Base-by-base conservation (phyloP, 2,797 vertebrate genomes). In the Onychomys torridus region DNA sequence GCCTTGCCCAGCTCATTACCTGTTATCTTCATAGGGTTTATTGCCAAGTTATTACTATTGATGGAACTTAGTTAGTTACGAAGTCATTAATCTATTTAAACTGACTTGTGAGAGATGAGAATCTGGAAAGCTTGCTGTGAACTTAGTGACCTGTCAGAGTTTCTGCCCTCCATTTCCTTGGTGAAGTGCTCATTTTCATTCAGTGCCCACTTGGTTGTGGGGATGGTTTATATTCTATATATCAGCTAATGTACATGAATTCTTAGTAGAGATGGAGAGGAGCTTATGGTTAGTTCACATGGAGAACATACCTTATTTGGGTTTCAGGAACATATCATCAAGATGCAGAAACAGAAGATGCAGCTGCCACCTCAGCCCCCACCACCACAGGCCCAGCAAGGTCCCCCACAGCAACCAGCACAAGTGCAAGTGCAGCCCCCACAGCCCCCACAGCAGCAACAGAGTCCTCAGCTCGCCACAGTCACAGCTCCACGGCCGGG, bases 281-380 rank as follows among this genome's bases (percentile, higher is more conserved):
- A 61, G 63, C 55, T 23, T 84, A 34, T 46, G 55, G 29, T 61
- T 25, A 6, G 29, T 32, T 79, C 23, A 37, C 11, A 91, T 65
- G 32, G 59, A 67, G 34, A 59, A 34, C 40, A 55, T 46, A 2
- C 55, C 79, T 81, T 87, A 21, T 85, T 90, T 94, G 97, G 94
- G 79, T 95, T 97, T 63, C 97, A 99, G 99, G 99, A 99, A 67
- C 98, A 99, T 97, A 98, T 99, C 93, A 95, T 99, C 55, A 99
- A 99, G 97, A 98, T 99, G 97, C 99, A 99, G 96, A 99, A 99
- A 96, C 99, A 99, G 96, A 99, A 99, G 93, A 94, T 99, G 97
- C 99, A 99, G 98, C 98, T 99, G 43, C 98, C 98, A 9, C 99
- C 98, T 95, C 99, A 99, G 96, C 99, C 98, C 49, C 97, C 98